A percentile compares a stretch with the other conserved stretches of the same genome.
Evolutionary conservation across 2,113 vertebrate genomes (phyloP).

Genomic region (Typhlomys cinereus): DNA sequence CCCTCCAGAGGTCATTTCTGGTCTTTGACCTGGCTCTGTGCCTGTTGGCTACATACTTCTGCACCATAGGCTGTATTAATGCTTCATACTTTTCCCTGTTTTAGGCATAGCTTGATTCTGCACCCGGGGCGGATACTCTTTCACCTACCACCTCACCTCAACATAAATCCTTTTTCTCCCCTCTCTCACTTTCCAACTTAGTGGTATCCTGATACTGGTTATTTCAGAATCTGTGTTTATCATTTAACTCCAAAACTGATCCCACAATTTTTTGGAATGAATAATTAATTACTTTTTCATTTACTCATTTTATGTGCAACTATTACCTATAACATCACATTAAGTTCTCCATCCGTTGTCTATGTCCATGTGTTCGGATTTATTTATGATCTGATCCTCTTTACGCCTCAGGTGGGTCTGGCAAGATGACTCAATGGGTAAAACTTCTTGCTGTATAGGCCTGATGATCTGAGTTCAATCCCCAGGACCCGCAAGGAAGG

Average conservation of each 20-base stretch:
- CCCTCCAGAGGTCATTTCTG: background rate
- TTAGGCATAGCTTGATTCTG: background rate
- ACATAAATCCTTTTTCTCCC: background rate
- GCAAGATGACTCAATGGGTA: too few relatives aligned
- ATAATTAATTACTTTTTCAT: background rate
- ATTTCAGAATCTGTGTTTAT: background rate
- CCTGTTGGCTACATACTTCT: background rate
- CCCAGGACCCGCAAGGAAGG: too few relatives aligned
- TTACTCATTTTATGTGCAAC: background rate
- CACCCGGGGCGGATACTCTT: background rate
- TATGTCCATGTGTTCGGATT: background rate
- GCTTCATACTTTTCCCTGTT: background rate
- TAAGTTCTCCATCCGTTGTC: background rate
- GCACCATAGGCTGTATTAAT: background rate
- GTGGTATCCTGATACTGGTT: background rate
- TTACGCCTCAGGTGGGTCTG: too few relatives aligned
- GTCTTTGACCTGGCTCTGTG: background rate
- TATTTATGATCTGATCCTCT: background rate
- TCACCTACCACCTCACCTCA: background rate
- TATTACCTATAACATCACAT: background rate
- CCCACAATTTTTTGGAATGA: background rate
- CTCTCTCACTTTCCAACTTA: background rate
- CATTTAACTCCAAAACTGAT: background rate
- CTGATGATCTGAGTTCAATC: too few relatives aligned
- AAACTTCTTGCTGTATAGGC: too few relatives aligned